These are phyloP conservation scores for Hemitrygon akajei DNA, from an alignment of 2,797 vertebrate species.

Conservation along the genomic window DNA sequence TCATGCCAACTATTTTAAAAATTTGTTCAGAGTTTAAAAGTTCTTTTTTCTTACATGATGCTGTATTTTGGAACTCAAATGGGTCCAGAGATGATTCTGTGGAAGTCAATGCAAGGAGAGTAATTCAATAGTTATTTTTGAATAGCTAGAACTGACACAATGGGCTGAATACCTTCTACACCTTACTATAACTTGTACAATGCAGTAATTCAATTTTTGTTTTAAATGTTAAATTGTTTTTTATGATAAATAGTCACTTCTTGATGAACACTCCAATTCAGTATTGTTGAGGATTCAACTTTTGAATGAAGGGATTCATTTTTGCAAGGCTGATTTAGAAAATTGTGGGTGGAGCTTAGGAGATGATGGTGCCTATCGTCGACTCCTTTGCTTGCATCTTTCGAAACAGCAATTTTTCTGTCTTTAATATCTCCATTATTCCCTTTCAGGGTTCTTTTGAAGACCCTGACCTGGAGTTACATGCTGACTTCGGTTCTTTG, in stretches of 20 bases:
- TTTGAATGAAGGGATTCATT: no score
- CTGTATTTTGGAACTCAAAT: neutral
- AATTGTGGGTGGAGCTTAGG: no score
- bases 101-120: neutral
- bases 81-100: no score
- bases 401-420: no score
- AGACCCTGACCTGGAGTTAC: no score
- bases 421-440: no score
- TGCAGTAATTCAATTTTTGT: neutral
- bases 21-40: neutral
- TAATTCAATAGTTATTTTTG: neutral
- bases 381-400: no score
- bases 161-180: neutral
- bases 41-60: neutral
- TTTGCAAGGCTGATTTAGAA: no score
- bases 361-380: no score
- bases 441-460: no score
- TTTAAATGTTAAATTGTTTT: neutral
- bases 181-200: neutral
- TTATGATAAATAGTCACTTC: neutral
- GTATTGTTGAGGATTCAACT: neutral
- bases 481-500: no score
- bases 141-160: neutral
- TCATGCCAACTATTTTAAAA: conserved; percentile 22
- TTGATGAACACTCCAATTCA: neutral